phyloP scores from a whole-genome alignment of 1,140 invertebrate genomes.

The Tetramorium parvispinum region DNA sequence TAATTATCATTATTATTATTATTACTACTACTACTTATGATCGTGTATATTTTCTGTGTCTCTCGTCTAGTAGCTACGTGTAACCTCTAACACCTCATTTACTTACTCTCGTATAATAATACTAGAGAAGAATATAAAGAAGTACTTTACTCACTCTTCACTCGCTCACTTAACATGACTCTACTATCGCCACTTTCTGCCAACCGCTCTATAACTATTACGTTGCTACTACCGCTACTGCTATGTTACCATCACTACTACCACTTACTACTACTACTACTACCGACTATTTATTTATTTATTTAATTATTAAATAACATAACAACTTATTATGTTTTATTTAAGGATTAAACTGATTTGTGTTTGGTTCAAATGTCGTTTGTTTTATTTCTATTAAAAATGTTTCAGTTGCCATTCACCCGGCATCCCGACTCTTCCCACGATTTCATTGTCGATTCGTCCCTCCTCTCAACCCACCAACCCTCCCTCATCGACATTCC shows the following conservation, averaged over 20 bases:
- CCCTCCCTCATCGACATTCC: constrained; percentile 8
- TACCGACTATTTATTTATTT: constrained; percentile 85
- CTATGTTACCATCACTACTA: constrained; percentile 24
- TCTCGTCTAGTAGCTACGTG: constrained; percentile 70
- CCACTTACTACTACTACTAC: constrained; percentile 64
- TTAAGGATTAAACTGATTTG: constrained; percentile 86
- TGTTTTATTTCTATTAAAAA: constrained; percentile 82
- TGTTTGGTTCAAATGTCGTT: constrained; percentile 85
- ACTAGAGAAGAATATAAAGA: constrained; percentile 25
- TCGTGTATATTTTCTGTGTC: constrained; percentile 76
- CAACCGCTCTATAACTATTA: constrained; percentile 55
- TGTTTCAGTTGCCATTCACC: constrained; percentile 78
- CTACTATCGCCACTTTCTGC: constrained; percentile 55
- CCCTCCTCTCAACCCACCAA: constrained; percentile 30
- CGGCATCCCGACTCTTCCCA: constrained; percentile 46
- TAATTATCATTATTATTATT: constrained; percentile 74
- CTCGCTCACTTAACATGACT: constrained; percentile 55
- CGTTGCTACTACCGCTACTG: constrained; percentile 46
- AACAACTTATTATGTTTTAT: constrained; percentile 84
- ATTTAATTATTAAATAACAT: constrained; percentile 85
- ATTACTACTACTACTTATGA: constrained; percentile 61
- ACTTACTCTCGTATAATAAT: constrained; percentile 64
- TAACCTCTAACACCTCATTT: constrained; percentile 72
- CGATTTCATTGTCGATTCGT: constrained; percentile 31
- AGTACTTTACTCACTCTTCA: constrained; percentile 53